phyloP scores from a whole-genome alignment of 1,140 invertebrate genomes.

The Lordiphosa clarofinis region DNA sequence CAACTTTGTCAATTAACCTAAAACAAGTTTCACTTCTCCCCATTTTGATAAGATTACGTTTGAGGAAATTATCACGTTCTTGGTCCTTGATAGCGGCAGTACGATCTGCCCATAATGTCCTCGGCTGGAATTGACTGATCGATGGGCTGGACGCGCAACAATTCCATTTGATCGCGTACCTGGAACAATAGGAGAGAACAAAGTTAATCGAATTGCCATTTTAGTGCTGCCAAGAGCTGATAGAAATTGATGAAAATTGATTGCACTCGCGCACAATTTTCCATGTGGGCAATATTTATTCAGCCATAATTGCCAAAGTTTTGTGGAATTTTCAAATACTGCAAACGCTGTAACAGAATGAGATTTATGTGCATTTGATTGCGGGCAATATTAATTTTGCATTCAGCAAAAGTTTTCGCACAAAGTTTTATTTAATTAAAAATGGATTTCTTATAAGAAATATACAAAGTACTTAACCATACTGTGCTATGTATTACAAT shows the following conservation, averaged over 20 bases:
- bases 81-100: slow-evolving; percentile 80
- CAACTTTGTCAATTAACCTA: slow-evolving; percentile 76
- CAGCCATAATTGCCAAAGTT: slow-evolving; percentile 50
- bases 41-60: slow-evolving; percentile 46
- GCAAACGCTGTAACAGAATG: too few relatives aligned
- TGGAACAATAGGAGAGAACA: slow-evolving; percentile 38
- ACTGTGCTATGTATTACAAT: too few relatives aligned
- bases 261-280: slow-evolving; percentile 36
- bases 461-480: too few relatives aligned
- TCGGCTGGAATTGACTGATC: slow-evolving; percentile 79
- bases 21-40: slow-evolving; percentile 72
- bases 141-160: slow-evolving; percentile 69
- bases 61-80: slow-evolving; percentile 79
- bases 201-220: slow-evolving; percentile 1
- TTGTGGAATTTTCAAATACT: slow-evolving; percentile 53
- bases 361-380: too few relatives aligned
- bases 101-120: slow-evolving; percentile 79
- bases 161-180: slow-evolving; percentile 78
- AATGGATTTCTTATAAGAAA: slow-evolving; percentile 31
- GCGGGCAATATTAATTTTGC: too few relatives aligned
- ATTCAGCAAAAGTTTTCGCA: too few relatives aligned
- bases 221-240: slow-evolving; percentile 24
- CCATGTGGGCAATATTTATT: slow-evolving; percentile 33
- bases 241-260: slow-evolving; percentile 57
- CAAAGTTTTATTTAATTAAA: background rate